phyloP scores from a whole-genome alignment of 2,888 invertebrate genomes.

The Dione vanillae region DNA sequence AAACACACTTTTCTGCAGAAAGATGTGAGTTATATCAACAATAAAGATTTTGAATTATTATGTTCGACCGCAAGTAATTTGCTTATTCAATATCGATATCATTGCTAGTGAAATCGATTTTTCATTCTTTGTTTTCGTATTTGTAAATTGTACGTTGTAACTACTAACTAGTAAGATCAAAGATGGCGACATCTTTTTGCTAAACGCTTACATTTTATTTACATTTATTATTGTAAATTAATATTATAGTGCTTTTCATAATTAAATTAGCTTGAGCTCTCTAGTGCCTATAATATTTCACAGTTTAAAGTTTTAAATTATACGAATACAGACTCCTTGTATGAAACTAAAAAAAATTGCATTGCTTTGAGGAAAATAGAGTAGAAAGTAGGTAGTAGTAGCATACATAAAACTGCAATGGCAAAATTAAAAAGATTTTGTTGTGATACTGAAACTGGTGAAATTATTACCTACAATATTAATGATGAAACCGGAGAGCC shows the following conservation, averaged over 20 bases:
- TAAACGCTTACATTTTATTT: background rate
- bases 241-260: no score
- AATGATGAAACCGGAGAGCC: slow-evolving; percentile 83
- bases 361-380: slow-evolving; percentile 16
- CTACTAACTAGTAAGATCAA: background rate
- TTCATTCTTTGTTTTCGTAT: no score
- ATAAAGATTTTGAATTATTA: no score
- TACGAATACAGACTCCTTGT: background rate
- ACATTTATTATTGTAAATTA: background rate
- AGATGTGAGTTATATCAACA: no score
- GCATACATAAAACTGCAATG: slow-evolving; percentile 46
- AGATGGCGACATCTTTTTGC: slow-evolving; percentile 20
- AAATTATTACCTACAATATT: slow-evolving; percentile 68
- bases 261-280: background rate
- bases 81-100: background rate
- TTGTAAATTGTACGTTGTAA: no score
- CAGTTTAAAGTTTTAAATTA: background rate
- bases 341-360: slow-evolving; percentile 1
- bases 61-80: no score
- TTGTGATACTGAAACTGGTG: slow-evolving; percentile 82
- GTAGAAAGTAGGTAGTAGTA: background rate
- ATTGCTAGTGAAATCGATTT: background rate
- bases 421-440: slow-evolving; percentile 56
- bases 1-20: no score
- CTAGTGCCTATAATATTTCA: background rate